Evolutionary conservation across 2,113 vertebrate genomes (phyloP), one percentile per base, ranked within the genome.

Genomic region (Lota lota): DNA sequence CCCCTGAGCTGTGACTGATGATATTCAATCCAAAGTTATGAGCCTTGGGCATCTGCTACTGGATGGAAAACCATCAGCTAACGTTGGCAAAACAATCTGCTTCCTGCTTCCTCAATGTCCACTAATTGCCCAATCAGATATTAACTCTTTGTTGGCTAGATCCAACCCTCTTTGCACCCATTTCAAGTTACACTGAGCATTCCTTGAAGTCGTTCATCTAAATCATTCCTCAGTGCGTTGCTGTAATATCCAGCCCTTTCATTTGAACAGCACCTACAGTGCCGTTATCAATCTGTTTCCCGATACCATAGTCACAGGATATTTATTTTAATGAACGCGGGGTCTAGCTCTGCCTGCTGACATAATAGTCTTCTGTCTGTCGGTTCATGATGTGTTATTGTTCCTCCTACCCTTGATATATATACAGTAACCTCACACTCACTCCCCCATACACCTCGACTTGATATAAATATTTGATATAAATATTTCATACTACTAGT

Each of bases 71-170:
- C 53, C 69, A 58, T 70, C 47, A 66, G 69, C 75, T 58, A 78
- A 67, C 50, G 72, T 60, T 60, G 83, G 68, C 72, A 85, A 88
- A 90, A 87, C 81, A 84, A 64, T 28, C 12, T 51, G 60, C 85
- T 89, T 91, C 81, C 84, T 87, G 83, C 63, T 71, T 73, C 64
- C 70, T 20, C 64, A 58, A 74, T 80, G 76, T 79, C 77, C 73
- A 82, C 66, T 68, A 67, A 74, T 75, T 66, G 76, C 56, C 80
- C 72, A 85, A 82, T 67, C 80, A 90, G 79, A 83, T 83, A 77
- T 84, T 65, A 87, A 87, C 84, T 82, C 72, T 79, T 87, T 81
- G 33, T 61, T 71, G 63, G 73, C 64, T 71, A 86, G 74, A 84
- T 47, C 2, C 0, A 24, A 72, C 20, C 2, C 76, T 66, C 69